These are phyloP conservation scores for Aphis gossypii DNA, from an alignment of 1,140 invertebrate genomes.

Conservation along the genomic window DNA sequence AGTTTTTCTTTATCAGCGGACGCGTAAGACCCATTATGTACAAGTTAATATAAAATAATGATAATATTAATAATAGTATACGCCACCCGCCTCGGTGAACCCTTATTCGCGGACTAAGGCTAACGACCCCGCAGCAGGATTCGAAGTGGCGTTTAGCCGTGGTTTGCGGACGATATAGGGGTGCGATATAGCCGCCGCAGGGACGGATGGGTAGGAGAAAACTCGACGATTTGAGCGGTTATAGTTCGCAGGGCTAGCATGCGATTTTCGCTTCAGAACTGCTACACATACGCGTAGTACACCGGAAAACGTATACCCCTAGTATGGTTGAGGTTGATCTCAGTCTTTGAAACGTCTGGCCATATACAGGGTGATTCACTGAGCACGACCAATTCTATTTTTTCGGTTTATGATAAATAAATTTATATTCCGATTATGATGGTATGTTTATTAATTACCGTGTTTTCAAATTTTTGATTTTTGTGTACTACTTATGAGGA, in stretches of 20 bases:
- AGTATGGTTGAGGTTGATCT: neutral
- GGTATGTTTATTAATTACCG: no score
- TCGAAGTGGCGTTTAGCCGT: neutral
- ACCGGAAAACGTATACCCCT: neutral
- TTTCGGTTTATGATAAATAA: no score
- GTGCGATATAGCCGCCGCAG: neutral
- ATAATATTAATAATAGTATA: neutral
- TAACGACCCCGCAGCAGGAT: slow-evolving; percentile 11
- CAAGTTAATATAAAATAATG: neutral
- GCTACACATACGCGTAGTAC: neutral
- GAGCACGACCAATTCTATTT: no score
- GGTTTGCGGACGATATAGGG: neutral
- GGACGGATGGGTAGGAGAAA: neutral
- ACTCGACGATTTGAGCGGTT: neutral
- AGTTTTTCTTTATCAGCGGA: neutral
- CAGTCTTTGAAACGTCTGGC: neutral
- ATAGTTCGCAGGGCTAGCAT: neutral
- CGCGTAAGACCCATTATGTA: no score
- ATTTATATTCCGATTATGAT: no score
- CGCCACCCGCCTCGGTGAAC: neutral
- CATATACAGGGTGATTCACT: no score
- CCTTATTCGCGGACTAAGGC: neutral
- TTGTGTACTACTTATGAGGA: no score
- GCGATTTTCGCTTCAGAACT: neutral
- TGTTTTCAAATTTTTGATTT: no score